These are phyloP conservation scores for Podiceps cristatus DNA, from an alignment of 2,113 vertebrate genomes.

Conservation along the genomic window DNA sequence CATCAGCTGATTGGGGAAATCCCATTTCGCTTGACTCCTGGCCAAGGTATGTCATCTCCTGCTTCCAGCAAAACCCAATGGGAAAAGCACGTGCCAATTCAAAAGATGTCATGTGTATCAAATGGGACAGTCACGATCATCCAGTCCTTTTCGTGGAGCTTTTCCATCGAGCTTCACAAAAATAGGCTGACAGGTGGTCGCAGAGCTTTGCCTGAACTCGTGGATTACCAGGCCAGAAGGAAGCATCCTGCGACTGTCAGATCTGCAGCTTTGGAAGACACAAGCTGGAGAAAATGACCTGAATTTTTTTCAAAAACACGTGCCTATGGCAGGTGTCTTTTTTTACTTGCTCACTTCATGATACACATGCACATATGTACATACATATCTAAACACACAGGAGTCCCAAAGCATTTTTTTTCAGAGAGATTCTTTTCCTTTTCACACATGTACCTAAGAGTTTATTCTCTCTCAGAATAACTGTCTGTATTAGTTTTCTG, in stretches of 20 bases:
- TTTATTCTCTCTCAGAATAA: background rate
- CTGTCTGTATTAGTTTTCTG: background rate
- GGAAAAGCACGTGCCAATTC: background rate
- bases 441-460: background rate
- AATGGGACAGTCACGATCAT: background rate
- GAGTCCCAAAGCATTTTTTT: background rate
- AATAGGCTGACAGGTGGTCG: slow-evolving; percentile 49
- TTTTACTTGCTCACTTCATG: background rate
- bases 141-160: background rate
- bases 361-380: fast-evolving
- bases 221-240: slow-evolving; percentile 25
- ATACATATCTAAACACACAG: background rate
- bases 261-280: background rate
- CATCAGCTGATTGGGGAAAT: background rate
- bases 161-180: background rate
- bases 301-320: background rate
- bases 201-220: background rate
- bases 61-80: background rate
- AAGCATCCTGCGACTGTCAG: background rate
- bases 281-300: background rate
- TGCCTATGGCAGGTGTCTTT: background rate
- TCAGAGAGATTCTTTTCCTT: background rate
- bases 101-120: background rate
- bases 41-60: background rate
- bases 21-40: background rate